Conservation (phyloP, 1,140 invertebrate species). For the Goniozus legneri region DNA sequence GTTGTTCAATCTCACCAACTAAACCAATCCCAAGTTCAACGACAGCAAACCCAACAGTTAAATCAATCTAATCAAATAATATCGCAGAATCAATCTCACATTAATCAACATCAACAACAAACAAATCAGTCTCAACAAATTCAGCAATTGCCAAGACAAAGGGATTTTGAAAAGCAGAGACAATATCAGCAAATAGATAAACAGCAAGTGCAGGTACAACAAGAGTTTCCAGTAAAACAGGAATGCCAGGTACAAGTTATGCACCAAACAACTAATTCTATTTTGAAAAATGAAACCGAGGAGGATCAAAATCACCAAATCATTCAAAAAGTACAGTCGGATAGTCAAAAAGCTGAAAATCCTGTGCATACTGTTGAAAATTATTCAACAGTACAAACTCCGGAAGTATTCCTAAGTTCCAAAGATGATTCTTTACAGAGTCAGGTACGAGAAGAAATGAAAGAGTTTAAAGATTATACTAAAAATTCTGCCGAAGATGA, state of each 20-base stretch:
- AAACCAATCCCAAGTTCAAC: constrained; percentile 50
- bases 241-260: constrained; percentile 30
- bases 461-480: constrained; percentile 43
- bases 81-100: constrained; percentile 42
- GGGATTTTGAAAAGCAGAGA: constrained; percentile 47
- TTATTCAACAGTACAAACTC: constrained; percentile 46
- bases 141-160: constrained; percentile 43
- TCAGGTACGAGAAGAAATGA: constrained; percentile 38
- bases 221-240: constrained; percentile 28
- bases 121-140: constrained; percentile 38
- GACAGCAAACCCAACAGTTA: constrained; percentile 48
- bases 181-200: constrained; percentile 46
- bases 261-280: constrained; percentile 46
- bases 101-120: constrained; percentile 34
- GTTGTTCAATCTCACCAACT: constrained; percentile 50
- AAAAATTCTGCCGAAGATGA: constrained; percentile 38
- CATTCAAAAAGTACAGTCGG: constrained; percentile 37
- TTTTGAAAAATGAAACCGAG: constrained; percentile 41
- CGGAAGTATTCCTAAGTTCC: constrained; percentile 49
- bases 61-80: constrained; percentile 38
- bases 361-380: constrained; percentile 27
- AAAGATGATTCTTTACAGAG: constrained; percentile 36
- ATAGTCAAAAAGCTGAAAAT: constrained; percentile 37
- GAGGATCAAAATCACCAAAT: constrained; percentile 39
- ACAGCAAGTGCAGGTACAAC: constrained; percentile 34